Percentiles rank a stretch among this genome's conserved stretches.
Conservation (phyloP, 2,888 invertebrate species). For the Thereva nobilitata region DNA sequence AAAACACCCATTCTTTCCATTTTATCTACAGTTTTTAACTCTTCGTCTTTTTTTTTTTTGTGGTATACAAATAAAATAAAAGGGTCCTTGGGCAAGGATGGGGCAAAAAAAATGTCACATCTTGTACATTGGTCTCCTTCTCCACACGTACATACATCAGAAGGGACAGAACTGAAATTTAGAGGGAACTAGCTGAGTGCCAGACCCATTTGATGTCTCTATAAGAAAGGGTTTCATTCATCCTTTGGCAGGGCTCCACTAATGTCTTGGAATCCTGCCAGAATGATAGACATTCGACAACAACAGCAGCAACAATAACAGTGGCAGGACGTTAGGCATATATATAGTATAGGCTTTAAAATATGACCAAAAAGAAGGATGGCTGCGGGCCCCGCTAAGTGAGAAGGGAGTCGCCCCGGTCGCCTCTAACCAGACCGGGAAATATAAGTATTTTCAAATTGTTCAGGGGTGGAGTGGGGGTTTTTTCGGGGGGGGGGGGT, state of each 20-base stretch:
- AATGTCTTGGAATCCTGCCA: slow-evolving; percentile 37
- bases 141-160: background rate
- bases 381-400: background rate
- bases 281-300: slow-evolving; percentile 30
- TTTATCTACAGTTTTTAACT: background rate
- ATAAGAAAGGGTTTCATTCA: slow-evolving; percentile 34
- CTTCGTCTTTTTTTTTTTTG: background rate
- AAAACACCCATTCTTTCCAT: too few species aligned
- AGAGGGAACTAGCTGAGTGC: slow-evolving; percentile 4
- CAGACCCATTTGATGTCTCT: slow-evolving; percentile 24
- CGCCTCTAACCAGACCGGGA: too few species aligned
- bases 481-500: too few species aligned
- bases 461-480: too few species aligned
- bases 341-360: slow-evolving; percentile 7
- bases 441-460: too few species aligned
- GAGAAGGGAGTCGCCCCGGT: background rate
- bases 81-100: background rate
- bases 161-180: background rate
- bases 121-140: slow-evolving; percentile 2
- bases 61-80: background rate
- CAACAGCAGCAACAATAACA: slow-evolving; percentile 24
- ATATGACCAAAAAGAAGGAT: slow-evolving; percentile 2
- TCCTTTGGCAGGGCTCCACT: slow-evolving; percentile 37
- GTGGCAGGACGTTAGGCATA: slow-evolving; percentile 8
- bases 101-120: slow-evolving; percentile 1